Conservation (phyloP, 2,797 vertebrate genomes). For the Moxostoma hubbsi region DNA sequence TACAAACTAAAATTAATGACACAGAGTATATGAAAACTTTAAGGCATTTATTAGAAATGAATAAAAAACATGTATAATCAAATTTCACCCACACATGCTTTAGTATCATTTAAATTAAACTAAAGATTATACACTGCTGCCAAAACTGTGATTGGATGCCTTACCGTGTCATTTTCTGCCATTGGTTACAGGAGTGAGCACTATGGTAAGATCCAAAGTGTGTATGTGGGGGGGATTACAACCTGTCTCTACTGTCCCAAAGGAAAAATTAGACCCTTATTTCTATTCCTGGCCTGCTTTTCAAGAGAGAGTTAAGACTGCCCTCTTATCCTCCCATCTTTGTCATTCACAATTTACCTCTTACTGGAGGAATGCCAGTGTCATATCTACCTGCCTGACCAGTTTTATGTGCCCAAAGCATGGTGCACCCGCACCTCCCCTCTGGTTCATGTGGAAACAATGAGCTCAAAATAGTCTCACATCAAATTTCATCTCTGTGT, state of each 20-base stretch:
- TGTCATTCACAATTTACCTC: constrained; percentile 32
- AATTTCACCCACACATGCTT: neutral
- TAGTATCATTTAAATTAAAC: neutral
- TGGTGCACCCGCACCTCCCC: constrained; percentile 10
- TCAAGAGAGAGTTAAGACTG: constrained; percentile 43
- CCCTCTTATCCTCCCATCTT: constrained; percentile 39
- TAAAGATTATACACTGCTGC: neutral
- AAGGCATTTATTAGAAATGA: neutral
- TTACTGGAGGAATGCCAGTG: constrained; percentile 55
- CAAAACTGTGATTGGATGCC: constrained; percentile 19
- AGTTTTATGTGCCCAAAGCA: constrained; percentile 60
- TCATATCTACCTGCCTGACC: constrained; percentile 68
- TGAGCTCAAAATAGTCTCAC: constrained; percentile 7
- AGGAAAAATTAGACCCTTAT: constrained; percentile 31
- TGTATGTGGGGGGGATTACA: constrained; percentile 25
- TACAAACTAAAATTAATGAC: neutral
- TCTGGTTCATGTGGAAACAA: constrained; percentile 53
- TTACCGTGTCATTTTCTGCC: constrained; percentile 71
- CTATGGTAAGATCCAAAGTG: constrained; percentile 49
- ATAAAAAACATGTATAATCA: neutral
- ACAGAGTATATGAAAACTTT: no score
- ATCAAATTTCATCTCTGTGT: neutral
- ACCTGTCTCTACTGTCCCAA: constrained; percentile 34
- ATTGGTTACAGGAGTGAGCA: constrained; percentile 61
- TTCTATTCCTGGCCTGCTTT: constrained; percentile 42